phyloP scores from a whole-genome alignment of 92 coral and sea anemone genomes.

The Siderastrea siderea region DNA sequence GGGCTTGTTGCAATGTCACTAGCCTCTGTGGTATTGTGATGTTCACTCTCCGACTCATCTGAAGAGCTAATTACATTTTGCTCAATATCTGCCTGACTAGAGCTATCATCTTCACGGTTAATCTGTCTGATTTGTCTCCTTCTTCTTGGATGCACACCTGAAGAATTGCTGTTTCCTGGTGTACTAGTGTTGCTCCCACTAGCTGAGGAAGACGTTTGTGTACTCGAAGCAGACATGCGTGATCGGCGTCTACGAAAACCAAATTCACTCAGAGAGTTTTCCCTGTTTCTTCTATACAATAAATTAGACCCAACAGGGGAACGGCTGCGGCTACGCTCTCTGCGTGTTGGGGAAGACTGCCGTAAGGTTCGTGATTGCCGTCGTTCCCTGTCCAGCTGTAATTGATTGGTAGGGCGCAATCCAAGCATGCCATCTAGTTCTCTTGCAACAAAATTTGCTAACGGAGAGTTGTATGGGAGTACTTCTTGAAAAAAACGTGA shows the following conservation, averaged over 20 bases:
- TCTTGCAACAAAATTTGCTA: not conserved
- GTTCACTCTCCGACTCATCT: not conserved
- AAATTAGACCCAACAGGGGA: conserved; percentile 5
- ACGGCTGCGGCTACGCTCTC: conserved; percentile 16
- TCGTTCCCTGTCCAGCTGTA: not conserved
- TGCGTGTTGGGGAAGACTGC: not conserved
- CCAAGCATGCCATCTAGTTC: not conserved
- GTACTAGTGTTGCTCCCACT: not conserved
- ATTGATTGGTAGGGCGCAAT: not conserved
- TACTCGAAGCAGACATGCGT: not conserved
- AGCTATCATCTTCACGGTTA: not conserved
- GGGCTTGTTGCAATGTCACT: conserved; percentile 9
- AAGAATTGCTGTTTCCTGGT: not conserved
- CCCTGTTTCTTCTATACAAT: conserved; percentile 2
- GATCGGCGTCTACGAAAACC: not conserved
- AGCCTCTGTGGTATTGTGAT: not conserved
- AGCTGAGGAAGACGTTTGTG: not conserved
- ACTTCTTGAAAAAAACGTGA: not conserved
- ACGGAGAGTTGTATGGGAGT: not conserved
- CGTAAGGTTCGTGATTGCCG: not conserved
- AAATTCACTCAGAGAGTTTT: not conserved
- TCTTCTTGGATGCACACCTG: not conserved
- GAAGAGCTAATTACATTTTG: not conserved
- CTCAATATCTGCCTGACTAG: conserved; percentile 13
- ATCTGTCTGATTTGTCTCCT: not conserved